Evolutionary conservation across 2,113 vertebrate species (phyloP), one percentile per base, ranked within the genome.

Genomic region (Pelusios castaneus): DNA sequence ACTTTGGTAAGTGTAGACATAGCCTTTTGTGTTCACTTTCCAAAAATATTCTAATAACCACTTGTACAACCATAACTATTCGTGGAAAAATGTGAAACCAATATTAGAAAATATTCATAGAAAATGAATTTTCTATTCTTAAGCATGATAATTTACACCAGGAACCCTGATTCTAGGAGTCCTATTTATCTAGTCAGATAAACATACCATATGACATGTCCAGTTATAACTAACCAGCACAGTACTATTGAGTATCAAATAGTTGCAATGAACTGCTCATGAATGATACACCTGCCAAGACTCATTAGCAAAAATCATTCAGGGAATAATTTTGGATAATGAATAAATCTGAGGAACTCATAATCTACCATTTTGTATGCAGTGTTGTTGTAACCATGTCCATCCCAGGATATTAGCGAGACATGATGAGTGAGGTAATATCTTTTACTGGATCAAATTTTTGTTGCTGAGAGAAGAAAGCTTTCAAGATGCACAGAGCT

Each of bases 281-380:
- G 10, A 73, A 73, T 41, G 38, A 73, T 38, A 41, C 90, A 95
- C 63, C 89, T 56, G 84, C 97, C 93, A 95, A 92, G 94, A 95
- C 93, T 93, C 91, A 93, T 96, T 87, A 84, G 94, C 82, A 73
- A 73, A 41, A 82, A 89, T 92, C 91, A 91, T 95, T 97, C 94
- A 90, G 93, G 92, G 95, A 97, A 96, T 96, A 93, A 94, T 92
- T 96, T 93, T 96, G 84, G 95, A 92, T 94, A 91, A 97, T 63
- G 60, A 63, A 63, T 95, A 94, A 93, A 96, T 95, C 89, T 91
- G 92, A 91, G 58, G 67, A 82, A 92, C 27, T 67, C 16, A 54
- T 89, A 91, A 95, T 63, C 60, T 63, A 14, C 60, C 60, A 63
- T 63, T 31, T 34, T 34, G 31, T n/a, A 63, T 34, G 60, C 60